These are phyloP conservation scores for Atrichornis clamosus DNA, from an alignment of 2,113 vertebrate genomes.

Conservation along the genomic window DNA sequence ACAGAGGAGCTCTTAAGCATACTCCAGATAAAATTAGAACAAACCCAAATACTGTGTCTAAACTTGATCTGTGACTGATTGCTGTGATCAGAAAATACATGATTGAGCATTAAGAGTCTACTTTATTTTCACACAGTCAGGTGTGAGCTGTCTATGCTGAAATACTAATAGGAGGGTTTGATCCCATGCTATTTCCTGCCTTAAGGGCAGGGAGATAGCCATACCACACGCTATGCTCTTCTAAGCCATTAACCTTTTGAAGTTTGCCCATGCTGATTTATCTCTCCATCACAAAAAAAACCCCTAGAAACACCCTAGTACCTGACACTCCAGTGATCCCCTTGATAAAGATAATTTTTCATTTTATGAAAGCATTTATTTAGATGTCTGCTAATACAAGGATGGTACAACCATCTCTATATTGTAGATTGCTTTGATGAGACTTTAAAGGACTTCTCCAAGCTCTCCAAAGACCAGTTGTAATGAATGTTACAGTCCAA, in stretches of 20 bases:
- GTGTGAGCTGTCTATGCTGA: background rate
- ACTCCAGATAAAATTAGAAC: conserved; percentile 3
- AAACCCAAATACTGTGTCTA: background rate
- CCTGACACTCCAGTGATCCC: background rate
- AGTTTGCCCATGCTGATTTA: conserved; percentile 13
- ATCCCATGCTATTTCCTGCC: conserved; percentile 25
- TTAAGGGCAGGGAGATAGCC: conserved; percentile 15
- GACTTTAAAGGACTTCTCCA: background rate
- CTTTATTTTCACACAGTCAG: conserved; percentile 1
- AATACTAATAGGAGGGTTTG: conserved; percentile 1
- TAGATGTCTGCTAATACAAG: background rate
- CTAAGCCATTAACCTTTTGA: conserved; percentile 38
- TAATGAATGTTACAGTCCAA: background rate
- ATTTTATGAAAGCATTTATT: conserved; percentile 5
- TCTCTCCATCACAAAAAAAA: background rate
- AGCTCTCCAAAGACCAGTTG: background rate
- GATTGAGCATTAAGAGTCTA: background rate
- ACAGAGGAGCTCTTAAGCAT: background rate
- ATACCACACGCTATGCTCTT: conserved; percentile 30
- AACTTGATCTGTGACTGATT: background rate
- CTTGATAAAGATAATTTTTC: background rate
- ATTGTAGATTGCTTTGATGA: background rate
- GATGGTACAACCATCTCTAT: background rate
- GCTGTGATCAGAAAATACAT: background rate
- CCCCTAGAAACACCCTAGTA: background rate